phyloP scores from a whole-genome alignment of 2,113 vertebrate genomes.

The Megaleporinus macrocephalus region DNA sequence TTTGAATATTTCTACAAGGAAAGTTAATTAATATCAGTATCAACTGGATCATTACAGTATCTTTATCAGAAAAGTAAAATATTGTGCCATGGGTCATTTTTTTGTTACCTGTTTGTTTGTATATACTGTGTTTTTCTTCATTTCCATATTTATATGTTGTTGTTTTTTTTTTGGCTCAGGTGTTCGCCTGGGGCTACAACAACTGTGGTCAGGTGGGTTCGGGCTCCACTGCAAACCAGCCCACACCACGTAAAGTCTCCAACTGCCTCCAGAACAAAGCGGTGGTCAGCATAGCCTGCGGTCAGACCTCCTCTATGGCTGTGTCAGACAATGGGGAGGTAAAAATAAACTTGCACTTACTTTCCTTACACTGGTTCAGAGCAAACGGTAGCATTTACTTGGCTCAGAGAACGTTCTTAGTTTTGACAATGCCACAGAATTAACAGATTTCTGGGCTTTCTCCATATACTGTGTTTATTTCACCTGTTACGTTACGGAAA shows the following conservation, averaged over 20 bases:
- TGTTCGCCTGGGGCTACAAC: conserved; percentile 97
- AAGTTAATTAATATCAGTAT: too few species aligned
- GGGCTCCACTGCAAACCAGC: conserved; percentile 94
- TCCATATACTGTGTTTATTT: neutral
- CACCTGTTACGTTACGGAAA: too few species aligned
- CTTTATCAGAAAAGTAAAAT: neutral
- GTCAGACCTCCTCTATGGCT: conserved; percentile 94
- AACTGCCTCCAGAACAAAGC: conserved; percentile 88
- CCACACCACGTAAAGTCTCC: conserved; percentile 89
- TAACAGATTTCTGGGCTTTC: neutral
- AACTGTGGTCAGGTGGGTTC: conserved; percentile 98
- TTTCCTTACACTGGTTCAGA: neutral
- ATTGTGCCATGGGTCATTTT: neutral
- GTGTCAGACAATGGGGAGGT: conserved; percentile 95
- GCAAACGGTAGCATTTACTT: neutral
- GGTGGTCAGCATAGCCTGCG: conserved; percentile 87
- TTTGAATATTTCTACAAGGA: too few species aligned
- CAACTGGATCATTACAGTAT: neutral
- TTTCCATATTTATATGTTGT: neutral
- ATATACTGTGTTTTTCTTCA: neutral
- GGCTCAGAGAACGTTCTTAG: neutral
- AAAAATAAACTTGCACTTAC: conserved; percentile 18
- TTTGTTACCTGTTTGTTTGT: neutral
- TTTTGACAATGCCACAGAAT: neutral
- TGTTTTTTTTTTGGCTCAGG: conserved; percentile 72